Percentiles rank a stretch among this genome's conserved stretches.
Evolutionary conservation across 2,797 vertebrate genomes (phyloP).

Genomic region (Xenops minutus): DNA sequence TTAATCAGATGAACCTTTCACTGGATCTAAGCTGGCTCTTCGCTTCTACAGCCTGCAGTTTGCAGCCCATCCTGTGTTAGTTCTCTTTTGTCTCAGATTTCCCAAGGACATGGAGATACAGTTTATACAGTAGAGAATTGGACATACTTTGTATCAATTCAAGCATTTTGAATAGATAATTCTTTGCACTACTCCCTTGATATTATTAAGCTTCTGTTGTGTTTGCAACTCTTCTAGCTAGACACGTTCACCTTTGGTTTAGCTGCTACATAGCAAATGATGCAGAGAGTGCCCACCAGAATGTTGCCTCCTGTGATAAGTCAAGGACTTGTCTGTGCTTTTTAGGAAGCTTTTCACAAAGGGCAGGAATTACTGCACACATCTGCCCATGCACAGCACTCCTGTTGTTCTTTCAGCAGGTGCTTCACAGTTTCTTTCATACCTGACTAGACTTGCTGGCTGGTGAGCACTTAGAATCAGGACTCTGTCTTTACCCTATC

Average conservation of each 20-base stretch:
- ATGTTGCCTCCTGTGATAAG: neutral
- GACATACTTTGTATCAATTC: neutral
- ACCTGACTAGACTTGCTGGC: neutral
- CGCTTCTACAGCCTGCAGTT: neutral
- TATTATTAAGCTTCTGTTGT: neutral
- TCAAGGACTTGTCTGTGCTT: neutral
- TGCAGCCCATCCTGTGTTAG: neutral
- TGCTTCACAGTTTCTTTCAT: neutral
- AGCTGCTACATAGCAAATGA: neutral
- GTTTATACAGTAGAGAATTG: neutral
- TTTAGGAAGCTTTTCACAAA: neutral
- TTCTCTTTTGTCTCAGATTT: neutral
- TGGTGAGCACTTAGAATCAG: neutral
- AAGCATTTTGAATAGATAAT: neutral
- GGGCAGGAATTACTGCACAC: neutral
- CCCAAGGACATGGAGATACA: neutral
- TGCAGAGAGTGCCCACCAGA: neutral
- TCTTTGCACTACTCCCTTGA: neutral
- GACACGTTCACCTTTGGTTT: neutral
- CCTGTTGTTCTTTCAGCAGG: neutral
- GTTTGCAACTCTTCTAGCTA: neutral
- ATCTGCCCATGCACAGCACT: neutral
- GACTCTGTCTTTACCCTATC: neutral
- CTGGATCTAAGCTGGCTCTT: neutral
- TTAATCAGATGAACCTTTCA: neutral